Evolutionary conservation across 2,888 invertebrate genomes (phyloP), one percentile per base, ranked within the genome.

Genomic region (Parthenolecanium corni): DNA sequence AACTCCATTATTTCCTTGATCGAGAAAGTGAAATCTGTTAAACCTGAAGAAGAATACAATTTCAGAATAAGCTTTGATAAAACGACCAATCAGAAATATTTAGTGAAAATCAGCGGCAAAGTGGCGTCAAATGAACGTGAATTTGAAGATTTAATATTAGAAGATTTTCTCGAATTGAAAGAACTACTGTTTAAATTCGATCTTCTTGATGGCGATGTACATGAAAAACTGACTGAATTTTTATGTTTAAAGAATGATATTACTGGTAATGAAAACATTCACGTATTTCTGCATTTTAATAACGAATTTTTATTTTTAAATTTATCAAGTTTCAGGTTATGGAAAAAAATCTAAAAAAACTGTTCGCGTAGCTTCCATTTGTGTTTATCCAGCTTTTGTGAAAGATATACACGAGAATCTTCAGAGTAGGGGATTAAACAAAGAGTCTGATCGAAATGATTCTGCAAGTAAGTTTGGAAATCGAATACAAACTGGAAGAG

Each of bases 361-460:
- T 6, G 67, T 85, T 49, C 80, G 77, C 67, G 87, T 89, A 44
- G 97, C 88, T 47, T 95, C 97, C 1, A 89, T 98, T 21, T 98
- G 96, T 77, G 91, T 98, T 2, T 96, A 96, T 75, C 96, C 97
- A 1, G 82, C 82, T 53, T 81, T 88, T 73, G 88, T 95, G 0
- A 72, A 77, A 18, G 86, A 88, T 76, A 91, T 87, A 49, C 76
- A 78, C 21, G 16, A 61, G n/a, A 9, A 16, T 3, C 47, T 51
- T 9, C 36, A 51, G 20, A 21, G 16, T 2, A 61, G 40, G 20
- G 21, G 23, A 49, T 11, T 49, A 11, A 20, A 6, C 31, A 31
- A 31, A 4, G 31, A 31, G 9, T 9, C 31, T 6, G 31, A 31
- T 31, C 31, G 31, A 6, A 31, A 31, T 31, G 5, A 31, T 31